Conservation (phyloP, 2,888 invertebrate genomes). For the Tyria jacobaeae region DNA sequence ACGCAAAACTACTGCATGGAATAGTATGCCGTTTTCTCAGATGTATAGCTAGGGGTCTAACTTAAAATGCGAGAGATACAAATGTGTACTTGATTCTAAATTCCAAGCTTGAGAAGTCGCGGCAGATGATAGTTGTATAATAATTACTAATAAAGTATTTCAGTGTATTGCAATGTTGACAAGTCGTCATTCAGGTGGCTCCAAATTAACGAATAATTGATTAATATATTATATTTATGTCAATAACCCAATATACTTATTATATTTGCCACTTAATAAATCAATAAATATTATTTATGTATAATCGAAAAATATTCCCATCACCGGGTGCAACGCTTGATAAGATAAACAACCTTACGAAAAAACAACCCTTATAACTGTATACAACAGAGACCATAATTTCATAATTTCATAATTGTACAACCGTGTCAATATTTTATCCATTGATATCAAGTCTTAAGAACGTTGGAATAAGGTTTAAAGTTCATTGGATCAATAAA, state of each 20-base stretch:
- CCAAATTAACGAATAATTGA: too few species aligned
- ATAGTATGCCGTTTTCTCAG: too few species aligned
- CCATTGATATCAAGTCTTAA: not conserved
- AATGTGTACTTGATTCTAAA: too few species aligned
- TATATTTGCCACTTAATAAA: conserved; percentile 1
- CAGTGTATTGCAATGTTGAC: too few species aligned
- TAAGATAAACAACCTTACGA: not conserved
- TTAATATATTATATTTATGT: not conserved
- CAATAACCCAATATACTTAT: not conserved
- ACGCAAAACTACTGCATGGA: too few species aligned
- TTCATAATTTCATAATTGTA: not conserved
- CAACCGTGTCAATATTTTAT: not conserved
- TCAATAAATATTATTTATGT: not conserved
- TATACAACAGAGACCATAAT: not conserved
- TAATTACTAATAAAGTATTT: too few species aligned
- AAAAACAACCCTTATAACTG: not conserved
- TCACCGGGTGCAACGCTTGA: not conserved
- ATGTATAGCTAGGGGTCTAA: too few species aligned
- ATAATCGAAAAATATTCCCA: not conserved
- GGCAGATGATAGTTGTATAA: too few species aligned
- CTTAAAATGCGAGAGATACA: too few species aligned
- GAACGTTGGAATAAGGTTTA: not conserved
- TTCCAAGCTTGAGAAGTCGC: too few species aligned
- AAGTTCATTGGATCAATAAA: not conserved
- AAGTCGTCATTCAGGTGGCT: too few species aligned